Base-by-base conservation (phyloP, 2,888 invertebrate genomes). In the Desoria tigrina region DNA sequence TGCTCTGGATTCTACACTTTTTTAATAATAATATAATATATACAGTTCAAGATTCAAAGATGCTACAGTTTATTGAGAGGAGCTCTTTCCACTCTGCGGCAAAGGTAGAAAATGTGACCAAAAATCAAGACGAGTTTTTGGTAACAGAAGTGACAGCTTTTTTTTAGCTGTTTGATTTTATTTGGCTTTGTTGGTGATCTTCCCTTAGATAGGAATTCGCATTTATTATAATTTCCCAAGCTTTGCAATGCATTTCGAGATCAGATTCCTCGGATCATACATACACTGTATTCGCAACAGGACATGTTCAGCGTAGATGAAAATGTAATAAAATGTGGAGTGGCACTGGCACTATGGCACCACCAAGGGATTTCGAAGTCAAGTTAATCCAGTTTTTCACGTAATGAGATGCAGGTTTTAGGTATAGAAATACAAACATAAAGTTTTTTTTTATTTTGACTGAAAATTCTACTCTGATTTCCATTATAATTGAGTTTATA, bases 341-440 rank as follows among this genome's bases (percentile, higher is more conserved):
- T 32, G 32, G 32, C 32, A 32, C 32, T 32, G 32, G 6, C 32
- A 32, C 11, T 32, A 4, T 32, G 32, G 32, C 32, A 32, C 32
- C 32, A 32, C 32, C 32, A 32, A 32, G 32, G 32, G 45, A 45
- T 45, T 45, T n/a, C n/a, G 16, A 45, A 63, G 66, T 63, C 71
- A 66, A 71, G 68, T 71, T 71, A 71, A 71, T 71, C 71, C 71
- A 71, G 71, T 68, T 71, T 70, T 71, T 66, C 64, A 61, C 60
- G 61, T 65, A 71, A 68, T 71, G 39, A 67, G 55, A 65, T 65
- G 60, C 62, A 50, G 23, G 28, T 3, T n/a, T 32, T 32, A 32
- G 32, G 32, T 32, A 32, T 32, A 32, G 6, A 32, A 32, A 32
- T 32, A 32, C 32, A 32, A 32, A 32, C 32, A 32, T 32, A 7